These are phyloP conservation scores for Bacillus rossius DNA, from an alignment of 1,140 invertebrate species.

Conservation along the genomic window DNA sequence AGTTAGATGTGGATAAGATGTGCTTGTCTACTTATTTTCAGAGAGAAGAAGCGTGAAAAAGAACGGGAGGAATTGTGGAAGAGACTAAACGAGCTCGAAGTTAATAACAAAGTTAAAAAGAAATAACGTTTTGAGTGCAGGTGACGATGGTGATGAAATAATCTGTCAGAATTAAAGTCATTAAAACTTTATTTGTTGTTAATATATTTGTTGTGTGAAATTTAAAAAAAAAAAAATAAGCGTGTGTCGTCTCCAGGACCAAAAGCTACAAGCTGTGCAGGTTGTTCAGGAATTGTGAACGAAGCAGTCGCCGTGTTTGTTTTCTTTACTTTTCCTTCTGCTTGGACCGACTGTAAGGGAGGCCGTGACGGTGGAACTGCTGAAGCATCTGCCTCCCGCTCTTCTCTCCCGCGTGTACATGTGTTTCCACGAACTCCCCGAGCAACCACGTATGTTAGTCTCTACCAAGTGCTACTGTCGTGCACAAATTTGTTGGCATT, in stretches of 20 bases:
- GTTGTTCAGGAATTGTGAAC: not conserved
- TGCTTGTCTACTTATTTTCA: slow-evolving; percentile 40
- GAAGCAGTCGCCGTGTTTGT: not conserved
- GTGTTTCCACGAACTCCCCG: not conserved
- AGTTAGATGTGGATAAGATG: not conserved
- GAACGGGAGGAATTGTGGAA: slow-evolving; percentile 94
- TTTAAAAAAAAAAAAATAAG: not conserved
- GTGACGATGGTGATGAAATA: not conserved
- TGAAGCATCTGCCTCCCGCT: too few relatives aligned
- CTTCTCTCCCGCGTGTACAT: too few relatives aligned
- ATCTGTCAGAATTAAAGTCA: slow-evolving; percentile 18
- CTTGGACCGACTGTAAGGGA: too few relatives aligned
- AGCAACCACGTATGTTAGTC: not conserved
- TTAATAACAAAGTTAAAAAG: slow-evolving; percentile 27
- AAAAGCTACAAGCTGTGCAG: too few relatives aligned
- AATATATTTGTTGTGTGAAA: slow-evolving; percentile 23
- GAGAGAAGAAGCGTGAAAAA: slow-evolving; percentile 92
- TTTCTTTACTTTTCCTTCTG: too few relatives aligned
- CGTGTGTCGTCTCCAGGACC: too few relatives aligned
- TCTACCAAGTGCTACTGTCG: slow-evolving; percentile 20
- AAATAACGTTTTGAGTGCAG: slow-evolving; percentile 11
- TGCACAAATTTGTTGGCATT: slow-evolving; percentile 25
- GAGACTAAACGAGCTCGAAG: slow-evolving; percentile 71
- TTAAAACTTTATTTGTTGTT: slow-evolving; percentile 24
- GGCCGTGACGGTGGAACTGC: too few relatives aligned